phyloP scores from a whole-genome alignment of 2,797 vertebrate genomes.

The Monodelphis domestica region DNA sequence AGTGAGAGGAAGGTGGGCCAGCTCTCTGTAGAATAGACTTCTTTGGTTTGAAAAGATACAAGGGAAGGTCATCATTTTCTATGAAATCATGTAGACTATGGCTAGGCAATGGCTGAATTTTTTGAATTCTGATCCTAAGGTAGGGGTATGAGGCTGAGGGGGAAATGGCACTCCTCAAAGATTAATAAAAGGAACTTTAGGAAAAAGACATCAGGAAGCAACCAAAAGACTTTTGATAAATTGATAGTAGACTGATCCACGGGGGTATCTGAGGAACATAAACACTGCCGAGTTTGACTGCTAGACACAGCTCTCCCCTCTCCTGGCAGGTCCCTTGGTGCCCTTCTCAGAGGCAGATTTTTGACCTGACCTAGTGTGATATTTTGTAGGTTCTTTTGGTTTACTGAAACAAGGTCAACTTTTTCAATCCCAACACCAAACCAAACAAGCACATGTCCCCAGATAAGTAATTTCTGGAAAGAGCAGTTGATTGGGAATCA shows the following conservation, averaged over 20 bases:
- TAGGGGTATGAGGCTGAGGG: too few relatives aligned
- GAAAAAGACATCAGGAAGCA: not conserved
- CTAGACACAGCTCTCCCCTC: not conserved
- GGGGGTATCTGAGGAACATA: not conserved
- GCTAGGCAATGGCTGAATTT: not conserved
- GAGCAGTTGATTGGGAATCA: not conserved
- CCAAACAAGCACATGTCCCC: not conserved
- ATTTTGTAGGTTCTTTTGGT: not conserved
- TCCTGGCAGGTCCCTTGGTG: not conserved
- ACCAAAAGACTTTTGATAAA: not conserved
- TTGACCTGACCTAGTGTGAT: not conserved
- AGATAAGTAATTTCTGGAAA: not conserved
- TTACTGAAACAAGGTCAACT: not conserved
- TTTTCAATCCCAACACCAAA: not conserved
- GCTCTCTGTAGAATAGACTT: not conserved
- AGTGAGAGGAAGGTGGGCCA: not conserved
- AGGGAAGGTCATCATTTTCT: not conserved
- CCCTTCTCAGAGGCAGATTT: not conserved
- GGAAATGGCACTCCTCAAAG: not conserved
- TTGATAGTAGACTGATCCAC: not conserved
- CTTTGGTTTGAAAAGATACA: not conserved
- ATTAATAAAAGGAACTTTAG: not conserved
- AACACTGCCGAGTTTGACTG: not conserved
- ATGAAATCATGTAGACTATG: not conserved
- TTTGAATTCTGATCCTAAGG: not conserved